phyloP scores from a whole-genome alignment of 2,888 invertebrate genomes.

The Eupithecia exiguata region DNA sequence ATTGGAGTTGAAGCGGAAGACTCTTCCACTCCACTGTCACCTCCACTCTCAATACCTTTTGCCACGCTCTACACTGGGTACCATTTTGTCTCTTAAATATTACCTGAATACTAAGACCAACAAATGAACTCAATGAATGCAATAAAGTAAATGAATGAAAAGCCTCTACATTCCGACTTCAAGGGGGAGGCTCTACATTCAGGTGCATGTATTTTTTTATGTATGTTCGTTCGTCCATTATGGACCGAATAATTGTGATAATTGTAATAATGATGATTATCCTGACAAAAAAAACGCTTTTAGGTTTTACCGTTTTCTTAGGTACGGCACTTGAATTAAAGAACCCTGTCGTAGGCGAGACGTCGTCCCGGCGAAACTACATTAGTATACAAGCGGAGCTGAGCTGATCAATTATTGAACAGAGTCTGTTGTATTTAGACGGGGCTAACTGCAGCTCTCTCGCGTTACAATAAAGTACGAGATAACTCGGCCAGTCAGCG shows the following conservation, averaged over 20 bases:
- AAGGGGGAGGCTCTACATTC: too few relatives aligned
- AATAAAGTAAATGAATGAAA: too few relatives aligned
- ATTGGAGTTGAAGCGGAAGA: not conserved
- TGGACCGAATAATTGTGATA: too few relatives aligned
- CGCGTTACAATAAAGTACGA: not conserved
- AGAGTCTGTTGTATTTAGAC: not conserved
- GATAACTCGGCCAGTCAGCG: slow-evolving; percentile 4
- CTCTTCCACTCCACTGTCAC: too few relatives aligned
- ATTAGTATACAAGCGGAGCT: slow-evolving; percentile 1
- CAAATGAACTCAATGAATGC: too few relatives aligned
- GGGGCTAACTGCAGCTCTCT: not conserved
- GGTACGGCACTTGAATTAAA: not conserved
- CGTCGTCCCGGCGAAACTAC: not conserved
- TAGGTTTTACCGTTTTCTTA: not conserved
- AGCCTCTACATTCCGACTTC: too few relatives aligned
- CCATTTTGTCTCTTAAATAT: too few relatives aligned
- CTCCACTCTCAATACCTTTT: too few relatives aligned
- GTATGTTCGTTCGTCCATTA: too few relatives aligned
- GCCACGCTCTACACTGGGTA: too few relatives aligned
- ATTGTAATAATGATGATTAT: not conserved
- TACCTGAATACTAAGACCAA: too few relatives aligned
- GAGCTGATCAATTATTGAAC: not conserved
- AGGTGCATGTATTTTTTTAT: too few relatives aligned
- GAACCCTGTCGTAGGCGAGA: not conserved
- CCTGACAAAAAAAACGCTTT: not conserved